Evolutionary conservation across 2,888 invertebrate genomes (phyloP).

Genomic region (Helleia helle): DNA sequence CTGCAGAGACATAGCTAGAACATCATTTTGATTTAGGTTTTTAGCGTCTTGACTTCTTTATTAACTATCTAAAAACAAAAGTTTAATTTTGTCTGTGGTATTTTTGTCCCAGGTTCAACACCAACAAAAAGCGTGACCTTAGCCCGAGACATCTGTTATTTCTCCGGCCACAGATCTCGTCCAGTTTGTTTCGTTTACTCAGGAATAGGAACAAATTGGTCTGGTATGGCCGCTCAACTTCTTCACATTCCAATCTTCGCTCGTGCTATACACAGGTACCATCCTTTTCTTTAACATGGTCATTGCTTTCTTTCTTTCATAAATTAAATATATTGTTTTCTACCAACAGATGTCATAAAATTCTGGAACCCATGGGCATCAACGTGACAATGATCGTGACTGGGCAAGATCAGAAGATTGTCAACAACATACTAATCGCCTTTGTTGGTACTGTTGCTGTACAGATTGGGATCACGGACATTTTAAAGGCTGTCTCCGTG

Average conservation of each 20-base stretch:
- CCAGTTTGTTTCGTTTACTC: slow-evolving; percentile 93
- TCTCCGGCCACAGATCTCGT: slow-evolving; percentile 74
- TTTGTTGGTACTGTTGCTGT: slow-evolving; percentile 85
- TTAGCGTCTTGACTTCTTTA: too few species aligned
- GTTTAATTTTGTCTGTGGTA: too few species aligned
- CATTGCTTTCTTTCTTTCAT: too few species aligned
- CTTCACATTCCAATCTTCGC: slow-evolving; percentile 83
- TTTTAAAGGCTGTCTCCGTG: slow-evolving; percentile 62
- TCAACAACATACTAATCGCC: slow-evolving; percentile 79
- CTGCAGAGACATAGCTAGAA: too few species aligned
- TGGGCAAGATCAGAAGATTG: slow-evolving; percentile 74
- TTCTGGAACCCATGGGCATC: slow-evolving; percentile 76
- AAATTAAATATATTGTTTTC: too few species aligned
- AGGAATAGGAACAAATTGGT: slow-evolving; percentile 93
- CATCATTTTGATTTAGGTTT: too few species aligned
- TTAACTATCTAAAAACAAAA: too few species aligned
- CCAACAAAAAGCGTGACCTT: slow-evolving; percentile 47
- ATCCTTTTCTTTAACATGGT: too few species aligned
- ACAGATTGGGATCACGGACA: slow-evolving; percentile 70
- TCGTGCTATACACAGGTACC: slow-evolving; percentile 79
- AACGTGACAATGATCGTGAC: slow-evolving; percentile 78
- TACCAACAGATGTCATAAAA: slow-evolving; percentile 77
- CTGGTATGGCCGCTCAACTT: slow-evolving; percentile 85
- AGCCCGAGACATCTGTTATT: slow-evolving; percentile 72
- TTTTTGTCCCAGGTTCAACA: slow-evolving; percentile 37